phyloP scores from a whole-genome alignment of 2,888 invertebrate species.

The Tillus elongatus region DNA sequence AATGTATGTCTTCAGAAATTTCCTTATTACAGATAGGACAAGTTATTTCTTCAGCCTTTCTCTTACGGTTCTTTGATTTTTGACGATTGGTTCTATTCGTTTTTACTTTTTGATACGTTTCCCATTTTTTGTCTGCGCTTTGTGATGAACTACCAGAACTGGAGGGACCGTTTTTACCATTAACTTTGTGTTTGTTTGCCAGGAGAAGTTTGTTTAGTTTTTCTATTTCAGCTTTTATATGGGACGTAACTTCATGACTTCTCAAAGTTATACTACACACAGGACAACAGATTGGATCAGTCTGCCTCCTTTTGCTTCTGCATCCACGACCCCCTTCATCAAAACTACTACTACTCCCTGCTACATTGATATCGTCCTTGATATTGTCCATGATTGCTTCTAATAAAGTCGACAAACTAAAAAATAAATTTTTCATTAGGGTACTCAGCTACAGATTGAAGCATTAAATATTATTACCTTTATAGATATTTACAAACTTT shows the following conservation, averaged over 20 bases:
- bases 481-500: too few relatives aligned
- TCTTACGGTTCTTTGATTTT: constrained; percentile 57
- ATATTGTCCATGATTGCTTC: too few relatives aligned
- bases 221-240: constrained; percentile 71
- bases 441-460: too few relatives aligned
- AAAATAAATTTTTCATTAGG: too few relatives aligned
- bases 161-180: constrained; percentile 36
- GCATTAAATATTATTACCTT: too few relatives aligned
- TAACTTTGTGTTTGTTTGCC: constrained; percentile 32
- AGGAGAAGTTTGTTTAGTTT: constrained; percentile 52
- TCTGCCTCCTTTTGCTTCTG: constrained; percentile 51
- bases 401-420: too few relatives aligned
- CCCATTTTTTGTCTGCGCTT: constrained; percentile 55
- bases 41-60: constrained; percentile 52
- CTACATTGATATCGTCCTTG: too few relatives aligned
- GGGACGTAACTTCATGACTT: constrained; percentile 73
- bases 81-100: constrained; percentile 62
- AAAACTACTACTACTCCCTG: too few relatives aligned
- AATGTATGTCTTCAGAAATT: constrained; percentile 54
- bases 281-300: constrained; percentile 73
- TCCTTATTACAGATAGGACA: constrained; percentile 79
- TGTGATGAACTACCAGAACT: constrained; percentile 40
- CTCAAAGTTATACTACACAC: constrained; percentile 80
- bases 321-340: constrained; percentile 39
- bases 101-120: constrained; percentile 65